Base-by-base conservation (phyloP, 1,140 invertebrate genomes). In the Lasioglossum baleicum region DNA sequence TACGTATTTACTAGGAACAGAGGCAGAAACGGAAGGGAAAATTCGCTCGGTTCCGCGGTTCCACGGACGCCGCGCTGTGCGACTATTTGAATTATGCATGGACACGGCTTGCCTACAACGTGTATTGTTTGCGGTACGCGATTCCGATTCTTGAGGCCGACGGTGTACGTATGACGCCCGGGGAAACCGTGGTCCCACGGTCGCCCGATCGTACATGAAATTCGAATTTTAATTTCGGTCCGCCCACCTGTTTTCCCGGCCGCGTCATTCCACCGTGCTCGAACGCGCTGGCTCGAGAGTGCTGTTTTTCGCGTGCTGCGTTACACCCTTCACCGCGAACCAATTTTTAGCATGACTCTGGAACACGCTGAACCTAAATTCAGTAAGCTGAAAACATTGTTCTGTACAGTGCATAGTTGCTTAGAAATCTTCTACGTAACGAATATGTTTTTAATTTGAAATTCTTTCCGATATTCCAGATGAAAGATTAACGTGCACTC, bases 51-150 rank as follows among this genome's bases (percentile, higher is more conserved):
- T 86, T 86, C 85, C 84, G 85, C 81, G 85, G 84, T 77, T 83
- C 85, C 85, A 88, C 87, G 87, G 90, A 90, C 88, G 44, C 10
- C 44, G 44, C 44, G 84, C 90, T 91, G 86, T 91, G 91, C 89
- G 92, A 92, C 91, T 90, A 87, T 90, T 90, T 93, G 92, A 92
- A 93, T 93, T 92, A 93, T 93, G 92, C 92, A 93, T 93, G 92
- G 92, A 92, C 91, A 92, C 88, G 92, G 92, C 88, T 92, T 92
- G 91, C 90, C 91, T 92, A 91, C 90, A 92, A 91, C 91, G 91
- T 92, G 92, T 92, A 93, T 93, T 93, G 92, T 93, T 92, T 92
- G 90, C 91, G 88, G 88, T 90, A 90, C 88, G 89, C 89, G 87
- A 91, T 90, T 90, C 90, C 90, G 91, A 91, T 91, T 92, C 90